These are phyloP conservation scores for Galaxea fascicularis DNA, from an alignment of 92 coral and sea anemone genomes.

Conservation along the genomic window DNA sequence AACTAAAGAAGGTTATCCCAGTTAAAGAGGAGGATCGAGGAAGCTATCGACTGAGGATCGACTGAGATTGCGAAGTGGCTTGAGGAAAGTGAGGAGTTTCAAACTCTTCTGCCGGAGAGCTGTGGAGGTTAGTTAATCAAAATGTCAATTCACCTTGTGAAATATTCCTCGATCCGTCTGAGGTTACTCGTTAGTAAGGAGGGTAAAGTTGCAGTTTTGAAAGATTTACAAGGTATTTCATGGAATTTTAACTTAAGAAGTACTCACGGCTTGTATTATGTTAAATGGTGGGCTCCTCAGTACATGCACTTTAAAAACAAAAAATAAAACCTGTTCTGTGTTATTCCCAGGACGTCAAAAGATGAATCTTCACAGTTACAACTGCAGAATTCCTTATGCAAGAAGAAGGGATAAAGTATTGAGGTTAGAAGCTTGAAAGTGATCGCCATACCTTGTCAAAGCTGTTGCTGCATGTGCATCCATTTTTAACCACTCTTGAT, in stretches of 20 bases:
- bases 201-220: too few species aligned
- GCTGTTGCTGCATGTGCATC: too few species aligned
- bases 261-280: too few species aligned
- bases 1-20: conserved; percentile 82
- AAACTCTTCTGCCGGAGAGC: too few species aligned
- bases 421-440: conserved; percentile 9
- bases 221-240: too few species aligned
- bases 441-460: background rate
- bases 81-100: conserved; percentile 87
- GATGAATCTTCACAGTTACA: conserved; percentile 23
- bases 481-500: too few species aligned
- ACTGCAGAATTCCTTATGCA: conserved; percentile 37
- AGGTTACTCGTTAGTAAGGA: too few species aligned
- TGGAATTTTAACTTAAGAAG: too few species aligned
- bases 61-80: conserved; percentile 88
- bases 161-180: too few species aligned
- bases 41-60: conserved; percentile 87
- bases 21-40: conserved; percentile 87
- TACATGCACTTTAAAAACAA: too few species aligned
- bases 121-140: conserved; percentile 60
- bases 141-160: too few species aligned
- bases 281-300: too few species aligned
- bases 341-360: conserved; percentile 30
- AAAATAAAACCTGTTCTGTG: background rate
- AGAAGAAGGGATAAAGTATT: conserved; percentile 42